Percentiles rank a stretch among this genome's conserved stretches.
Conservation (phyloP, 37 sponge, comb jelly and placozoan species). For the Chondrilla cf. caribensis region DNA sequence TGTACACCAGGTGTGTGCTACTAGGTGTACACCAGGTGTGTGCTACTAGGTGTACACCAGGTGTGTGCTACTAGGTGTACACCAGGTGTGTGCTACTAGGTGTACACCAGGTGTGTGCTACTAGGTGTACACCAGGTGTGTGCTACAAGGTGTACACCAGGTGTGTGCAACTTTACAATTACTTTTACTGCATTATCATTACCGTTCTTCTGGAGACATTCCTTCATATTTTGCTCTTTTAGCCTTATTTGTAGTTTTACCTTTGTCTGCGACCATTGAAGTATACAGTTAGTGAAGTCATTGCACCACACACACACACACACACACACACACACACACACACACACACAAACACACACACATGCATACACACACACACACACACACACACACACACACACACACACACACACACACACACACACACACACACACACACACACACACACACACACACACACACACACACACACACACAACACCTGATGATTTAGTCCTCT, state of each 20-base stretch:
- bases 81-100: too few species aligned
- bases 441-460: slow-evolving; percentile 1
- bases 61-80: too few species aligned
- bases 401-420: slow-evolving; percentile 3
- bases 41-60: too few species aligned
- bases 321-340: neutral
- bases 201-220: too few species aligned
- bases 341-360: neutral
- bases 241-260: too few species aligned
- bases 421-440: slow-evolving; percentile 2
- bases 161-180: neutral
- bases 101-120: too few species aligned
- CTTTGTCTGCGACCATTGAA: too few species aligned
- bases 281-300: neutral
- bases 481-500: neutral
- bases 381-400: slow-evolving; percentile 4
- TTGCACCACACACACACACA: slow-evolving; percentile 21
- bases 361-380: neutral
- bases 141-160: too few species aligned
- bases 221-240: too few species aligned
- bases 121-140: too few species aligned
- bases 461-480: slow-evolving; percentile 12
- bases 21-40: too few species aligned
- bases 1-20: too few species aligned
- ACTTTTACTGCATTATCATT: neutral